Evolutionary conservation across 1,140 invertebrate genomes (phyloP), one percentile per base, ranked within the genome.

Genomic region (Piezodorus guildinii): DNA sequence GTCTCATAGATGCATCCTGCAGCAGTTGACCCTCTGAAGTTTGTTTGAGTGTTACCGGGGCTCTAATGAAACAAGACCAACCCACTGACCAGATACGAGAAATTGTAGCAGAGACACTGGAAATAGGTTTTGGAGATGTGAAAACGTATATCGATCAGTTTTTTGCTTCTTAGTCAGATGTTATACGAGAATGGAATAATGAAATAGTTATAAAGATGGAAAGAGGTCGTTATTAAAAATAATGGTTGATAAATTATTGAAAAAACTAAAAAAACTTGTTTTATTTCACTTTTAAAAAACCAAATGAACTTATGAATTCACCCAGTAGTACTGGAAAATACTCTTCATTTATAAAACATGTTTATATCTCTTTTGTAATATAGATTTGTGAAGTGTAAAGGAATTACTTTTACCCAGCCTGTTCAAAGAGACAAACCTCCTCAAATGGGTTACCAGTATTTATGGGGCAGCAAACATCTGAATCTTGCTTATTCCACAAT

Each of bases 381-480:
- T 71, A 93, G 92, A 67, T 96, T 96, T 78, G 92, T 96, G 52
- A 93, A 90, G 75, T 90, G 83, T 71, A 83, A 82, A 51, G 46
- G 64, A 17, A 80, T 93, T 17, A 82, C 84, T 70, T 96, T 96
- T 77, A 84, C 86, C n/a, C 85, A 90, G 67, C 82, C 85, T 14
- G 87, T 95, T 19, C 86, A 91, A 67, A 78, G 95, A 58, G 95
- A 98, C 70, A 93, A 94, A 72, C 85, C 90, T 0, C 91, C 92
- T 39, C 88, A 92, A 75, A 92, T 91, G 77, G 90, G 91, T 0
- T 90, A 92, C 72, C 91, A 94, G 68, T 94, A 97, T 77, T 78
- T 96, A 10, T 99, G 94, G 91, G 96, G 96, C 8, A 96, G 91
- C 49, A 98, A 98, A 75, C 90, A 92, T 68, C 78, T 98, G 60